These are phyloP conservation scores for Crematogaster levior DNA, from an alignment of 2,888 invertebrate genomes.

Conservation along the genomic window DNA sequence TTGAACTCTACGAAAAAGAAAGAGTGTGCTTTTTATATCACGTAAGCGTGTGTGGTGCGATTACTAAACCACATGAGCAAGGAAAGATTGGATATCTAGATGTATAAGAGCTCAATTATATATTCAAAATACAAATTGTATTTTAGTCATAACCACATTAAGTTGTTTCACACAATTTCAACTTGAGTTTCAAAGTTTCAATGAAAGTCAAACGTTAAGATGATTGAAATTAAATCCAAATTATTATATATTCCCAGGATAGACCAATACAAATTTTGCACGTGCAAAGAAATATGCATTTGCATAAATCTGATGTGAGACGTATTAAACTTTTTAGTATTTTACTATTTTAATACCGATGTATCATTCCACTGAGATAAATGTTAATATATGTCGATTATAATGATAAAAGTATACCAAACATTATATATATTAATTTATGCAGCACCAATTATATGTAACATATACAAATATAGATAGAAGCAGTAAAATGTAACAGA, in stretches of 20 bases:
- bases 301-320: background rate
- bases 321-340: background rate
- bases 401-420: background rate
- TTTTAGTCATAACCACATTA: no score
- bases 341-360: background rate
- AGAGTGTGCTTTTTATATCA: constrained; percentile 50
- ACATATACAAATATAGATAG: background rate
- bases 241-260: no score
- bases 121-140: background rate
- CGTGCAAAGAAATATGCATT: no score
- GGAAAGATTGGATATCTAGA: no score
- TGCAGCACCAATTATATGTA: background rate
- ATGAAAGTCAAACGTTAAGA: no score
- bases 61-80: constrained; percentile 55
- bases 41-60: constrained; percentile 46
- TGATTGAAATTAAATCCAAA: no score
- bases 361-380: background rate
- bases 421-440: background rate
- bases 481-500: background rate
- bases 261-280: background rate
- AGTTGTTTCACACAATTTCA: no score
- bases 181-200: no score
- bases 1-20: constrained; percentile 63
- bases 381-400: background rate
- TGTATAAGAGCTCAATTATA: background rate